A percentile compares a stretch with the other conserved stretches of the same genome.
phyloP scores from a whole-genome alignment of 1,140 invertebrate species.

The Phocides pigmalion region DNA sequence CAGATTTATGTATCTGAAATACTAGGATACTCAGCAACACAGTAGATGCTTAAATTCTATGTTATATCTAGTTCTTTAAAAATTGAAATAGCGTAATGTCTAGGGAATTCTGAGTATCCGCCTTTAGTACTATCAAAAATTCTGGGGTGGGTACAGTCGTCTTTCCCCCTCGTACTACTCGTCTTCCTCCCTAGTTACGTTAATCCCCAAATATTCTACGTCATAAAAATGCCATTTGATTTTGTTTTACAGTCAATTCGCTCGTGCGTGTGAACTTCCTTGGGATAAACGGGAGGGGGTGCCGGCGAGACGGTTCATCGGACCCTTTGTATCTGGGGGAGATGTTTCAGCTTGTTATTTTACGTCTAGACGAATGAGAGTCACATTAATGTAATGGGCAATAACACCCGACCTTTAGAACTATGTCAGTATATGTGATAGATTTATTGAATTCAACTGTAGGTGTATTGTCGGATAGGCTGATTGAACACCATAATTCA shows the following conservation, averaged over 20 bases:
- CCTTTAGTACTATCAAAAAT: too few species aligned
- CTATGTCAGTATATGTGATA: neutral
- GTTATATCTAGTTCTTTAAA: too few species aligned
- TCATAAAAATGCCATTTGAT: constrained; percentile 2
- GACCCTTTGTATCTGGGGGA: constrained; percentile 53
- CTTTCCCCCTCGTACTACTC: too few species aligned
- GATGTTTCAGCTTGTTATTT: constrained; percentile 55
- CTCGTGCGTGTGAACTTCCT: constrained; percentile 11
- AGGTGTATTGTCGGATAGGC: neutral
- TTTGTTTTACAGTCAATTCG: neutral
- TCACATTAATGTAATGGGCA: constrained; percentile 1
- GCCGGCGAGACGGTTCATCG: constrained; percentile 70
- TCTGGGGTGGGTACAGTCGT: too few species aligned
- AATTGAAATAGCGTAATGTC: too few species aligned
- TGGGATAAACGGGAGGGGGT: constrained; percentile 29
- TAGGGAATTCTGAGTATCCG: too few species aligned
- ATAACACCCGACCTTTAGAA: constrained; percentile 6
- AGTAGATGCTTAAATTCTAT: too few species aligned
- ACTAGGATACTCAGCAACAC: too few species aligned
- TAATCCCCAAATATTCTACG: neutral
- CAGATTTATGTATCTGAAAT: too few species aligned
- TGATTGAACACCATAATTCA: too few species aligned
- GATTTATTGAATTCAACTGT: neutral
- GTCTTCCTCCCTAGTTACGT: too few species aligned
- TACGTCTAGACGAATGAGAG: constrained; percentile 60